Percentiles rank a stretch among this genome's conserved stretches.
These are phyloP conservation scores for Diadegma fenestrale DNA, from an alignment of 2,888 invertebrate species.

Conservation along the genomic window DNA sequence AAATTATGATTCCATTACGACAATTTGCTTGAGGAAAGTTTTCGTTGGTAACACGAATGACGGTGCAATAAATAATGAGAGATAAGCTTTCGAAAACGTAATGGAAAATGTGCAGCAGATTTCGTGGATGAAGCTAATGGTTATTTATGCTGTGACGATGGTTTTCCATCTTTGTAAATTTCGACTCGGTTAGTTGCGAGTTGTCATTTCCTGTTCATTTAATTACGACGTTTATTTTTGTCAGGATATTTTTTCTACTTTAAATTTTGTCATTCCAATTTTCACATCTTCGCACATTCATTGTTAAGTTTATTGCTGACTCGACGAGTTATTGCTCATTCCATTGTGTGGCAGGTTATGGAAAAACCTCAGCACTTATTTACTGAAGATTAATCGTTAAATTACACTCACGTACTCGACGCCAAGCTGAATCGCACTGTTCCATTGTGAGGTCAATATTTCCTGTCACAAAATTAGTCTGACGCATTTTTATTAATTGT, in stretches of 20 bases:
- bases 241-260: background rate
- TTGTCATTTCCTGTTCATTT: background rate
- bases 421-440: constrained; percentile 29
- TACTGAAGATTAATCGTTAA: constrained; percentile 53
- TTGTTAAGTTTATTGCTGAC: constrained; percentile 17
- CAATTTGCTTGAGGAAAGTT: background rate
- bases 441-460: constrained; percentile 55
- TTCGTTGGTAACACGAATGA: background rate
- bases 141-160: background rate
- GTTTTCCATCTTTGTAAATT: background rate
- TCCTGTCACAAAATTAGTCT: constrained; percentile 39
- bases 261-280: background rate
- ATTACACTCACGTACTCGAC: constrained; percentile 60
- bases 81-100: background rate
- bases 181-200: background rate
- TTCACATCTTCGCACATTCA: background rate
- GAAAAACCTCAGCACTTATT: constrained; percentile 47
- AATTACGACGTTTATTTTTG: background rate
- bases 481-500: constrained; percentile 29
- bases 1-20: background rate
- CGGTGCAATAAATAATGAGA: background rate
- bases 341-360: constrained; percentile 15
- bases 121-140: background rate
- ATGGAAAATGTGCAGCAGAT: background rate
- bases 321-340: constrained; percentile 23